Percentiles rank a stretch among this genome's conserved stretches.
Evolutionary conservation across 2,797 vertebrate genomes (phyloP).

Genomic region (Neostethus bicornis): DNA sequence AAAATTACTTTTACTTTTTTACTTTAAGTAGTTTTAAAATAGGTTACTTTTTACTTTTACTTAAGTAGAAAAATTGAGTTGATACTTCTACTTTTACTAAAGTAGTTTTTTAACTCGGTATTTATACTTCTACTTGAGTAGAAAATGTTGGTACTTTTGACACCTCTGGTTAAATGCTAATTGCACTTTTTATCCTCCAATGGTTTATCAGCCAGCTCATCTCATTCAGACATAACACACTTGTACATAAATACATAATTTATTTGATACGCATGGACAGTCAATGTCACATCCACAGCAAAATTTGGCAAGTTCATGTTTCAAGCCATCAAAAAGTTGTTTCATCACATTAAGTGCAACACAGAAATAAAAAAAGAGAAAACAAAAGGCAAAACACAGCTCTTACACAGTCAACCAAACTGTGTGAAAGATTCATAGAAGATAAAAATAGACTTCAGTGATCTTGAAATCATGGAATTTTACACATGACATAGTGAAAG

Average conservation of each 20-base stretch:
- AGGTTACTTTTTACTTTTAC: too few species aligned
- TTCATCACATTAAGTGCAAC: slow-evolving; percentile 24
- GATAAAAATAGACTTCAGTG: slow-evolving; percentile 15
- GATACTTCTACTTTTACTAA: too few species aligned
- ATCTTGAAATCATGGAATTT: slow-evolving; percentile 20
- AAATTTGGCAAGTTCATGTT: slow-evolving; percentile 41
- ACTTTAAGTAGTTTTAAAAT: too few species aligned
- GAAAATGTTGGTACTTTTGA: too few species aligned
- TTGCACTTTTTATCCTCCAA: not conserved
- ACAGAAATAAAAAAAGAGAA: slow-evolving; percentile 7
- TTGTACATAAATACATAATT: slow-evolving; percentile 75
- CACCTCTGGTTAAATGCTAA: not conserved
- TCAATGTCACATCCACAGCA: slow-evolving; percentile 38
- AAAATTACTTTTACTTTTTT: too few species aligned
- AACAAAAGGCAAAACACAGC: slow-evolving; percentile 14
- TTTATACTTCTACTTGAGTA: too few species aligned
- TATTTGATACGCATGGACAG: slow-evolving; percentile 57
- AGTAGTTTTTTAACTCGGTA: too few species aligned
- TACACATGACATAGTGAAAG: slow-evolving; percentile 40
- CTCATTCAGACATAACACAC: slow-evolving; percentile 23
- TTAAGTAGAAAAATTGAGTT: too few species aligned
- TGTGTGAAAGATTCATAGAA: slow-evolving; percentile 24
- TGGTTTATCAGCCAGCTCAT: slow-evolving; percentile 11
- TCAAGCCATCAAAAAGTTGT: slow-evolving; percentile 17
- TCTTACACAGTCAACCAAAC: slow-evolving; percentile 22